Conservation (phyloP, 2,113 vertebrate genomes). For the Cheilinus undulatus region DNA sequence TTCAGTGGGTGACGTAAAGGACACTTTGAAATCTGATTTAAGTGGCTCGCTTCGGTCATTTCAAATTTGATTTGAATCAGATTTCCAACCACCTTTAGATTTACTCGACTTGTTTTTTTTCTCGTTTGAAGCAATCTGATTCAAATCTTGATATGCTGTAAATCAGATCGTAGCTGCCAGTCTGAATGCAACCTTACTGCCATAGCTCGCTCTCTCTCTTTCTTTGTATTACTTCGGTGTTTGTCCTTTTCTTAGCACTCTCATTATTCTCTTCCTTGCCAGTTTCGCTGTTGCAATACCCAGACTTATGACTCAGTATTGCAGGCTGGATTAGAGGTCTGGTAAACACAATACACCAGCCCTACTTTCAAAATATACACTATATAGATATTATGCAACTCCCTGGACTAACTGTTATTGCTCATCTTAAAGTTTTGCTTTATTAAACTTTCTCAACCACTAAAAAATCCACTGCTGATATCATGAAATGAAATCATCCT, state of each 20-base stretch:
- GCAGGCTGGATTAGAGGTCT: conserved; percentile 29
- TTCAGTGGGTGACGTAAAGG: conserved; percentile 17
- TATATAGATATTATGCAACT: conserved; percentile 32
- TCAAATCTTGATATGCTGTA: conserved; percentile 31
- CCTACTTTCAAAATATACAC: conserved; percentile 23
- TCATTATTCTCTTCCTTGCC: conserved; percentile 3
- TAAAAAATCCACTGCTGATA: conserved; percentile 4
- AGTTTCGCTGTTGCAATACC: conserved; percentile 33
- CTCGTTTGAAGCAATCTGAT: conserved; percentile 46
- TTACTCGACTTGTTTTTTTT: neutral
- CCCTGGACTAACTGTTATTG: conserved; percentile 46
- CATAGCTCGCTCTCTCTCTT: neutral
- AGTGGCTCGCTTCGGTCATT: conserved; percentile 17
- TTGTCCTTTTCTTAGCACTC: neutral
- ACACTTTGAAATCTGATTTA: conserved; percentile 42
- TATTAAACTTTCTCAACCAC: conserved; percentile 25
- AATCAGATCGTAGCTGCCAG: conserved; percentile 31
- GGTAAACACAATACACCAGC: conserved; percentile 28
- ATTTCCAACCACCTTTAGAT: conserved; percentile 43
- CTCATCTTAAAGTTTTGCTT: conserved; percentile 33
- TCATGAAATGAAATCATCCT: conserved; percentile 32
- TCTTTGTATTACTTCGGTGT: neutral
- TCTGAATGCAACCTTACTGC: conserved; percentile 1
- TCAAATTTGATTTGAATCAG: conserved; percentile 59
- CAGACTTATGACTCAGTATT: conserved; percentile 37